These are phyloP conservation scores for Drosophila tanythrix DNA, from an alignment of 2,888 invertebrate genomes.

Conservation along the genomic window DNA sequence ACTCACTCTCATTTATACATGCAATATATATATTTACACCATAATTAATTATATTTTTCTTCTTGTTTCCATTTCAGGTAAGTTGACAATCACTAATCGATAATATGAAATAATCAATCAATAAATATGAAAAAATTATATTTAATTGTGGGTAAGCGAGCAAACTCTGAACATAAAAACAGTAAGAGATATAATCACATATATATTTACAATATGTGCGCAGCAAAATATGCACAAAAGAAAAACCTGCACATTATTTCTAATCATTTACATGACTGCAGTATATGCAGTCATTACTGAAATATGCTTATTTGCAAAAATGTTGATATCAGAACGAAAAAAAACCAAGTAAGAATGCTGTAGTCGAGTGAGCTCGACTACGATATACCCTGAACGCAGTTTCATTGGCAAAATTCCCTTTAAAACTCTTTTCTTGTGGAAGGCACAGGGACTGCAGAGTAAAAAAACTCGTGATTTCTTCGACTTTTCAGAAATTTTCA, in stretches of 20 bases:
- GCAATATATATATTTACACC: background rate
- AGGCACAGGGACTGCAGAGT: no score
- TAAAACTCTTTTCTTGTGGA: no score
- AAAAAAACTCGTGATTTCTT: no score
- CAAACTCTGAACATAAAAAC: conserved; percentile 26
- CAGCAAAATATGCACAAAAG: background rate
- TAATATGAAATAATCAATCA: background rate
- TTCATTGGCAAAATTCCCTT: no score
- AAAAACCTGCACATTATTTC: background rate
- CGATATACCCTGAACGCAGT: no score
- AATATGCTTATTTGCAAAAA: background rate
- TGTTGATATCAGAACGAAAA: background rate
- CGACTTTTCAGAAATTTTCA: no score
- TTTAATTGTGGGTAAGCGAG: conserved; percentile 42
- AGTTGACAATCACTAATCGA: conserved; percentile 41
- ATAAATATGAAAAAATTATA: background rate
- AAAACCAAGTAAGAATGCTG: background rate
- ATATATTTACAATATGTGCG: background rate
- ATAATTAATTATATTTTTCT: conserved; percentile 4
- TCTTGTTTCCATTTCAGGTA: conserved; percentile 60
- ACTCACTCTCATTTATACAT: background rate
- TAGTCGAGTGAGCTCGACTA: no score
- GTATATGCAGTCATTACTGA: background rate
- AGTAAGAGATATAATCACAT: background rate
- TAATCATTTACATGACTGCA: background rate